Evolutionary conservation across 2,888 invertebrate species (phyloP), one percentile per base, ranked within the genome.

Genomic region (Branchipolynoe longqiensis): DNA sequence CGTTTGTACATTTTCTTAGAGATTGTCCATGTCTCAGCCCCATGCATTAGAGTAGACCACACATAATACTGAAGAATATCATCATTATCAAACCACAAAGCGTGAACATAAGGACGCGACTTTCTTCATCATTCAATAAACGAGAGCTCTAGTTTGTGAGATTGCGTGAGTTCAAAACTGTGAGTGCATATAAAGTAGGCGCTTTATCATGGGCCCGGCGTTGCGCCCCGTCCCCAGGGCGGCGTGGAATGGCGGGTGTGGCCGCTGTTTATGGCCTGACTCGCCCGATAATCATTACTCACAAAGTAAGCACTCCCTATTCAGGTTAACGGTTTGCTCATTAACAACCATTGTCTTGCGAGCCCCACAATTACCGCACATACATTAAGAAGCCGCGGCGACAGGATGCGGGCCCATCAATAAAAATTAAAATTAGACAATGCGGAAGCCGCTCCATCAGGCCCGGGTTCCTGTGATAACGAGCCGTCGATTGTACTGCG

Each of bases 371-470:
- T 33, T 69, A 33, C 69, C 12, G 4, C 1, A 69, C 69, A 69
- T 38, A 69, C 18, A 69, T 69, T 69, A 69, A 33, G 69, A 18
- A 36, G 36, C 69, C 33, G 38, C 3, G 8, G 36, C 69, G n/a
- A n/a, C 33, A 69, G 38, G 38, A 69, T 69, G 38, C 69, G 38
- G 38, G 38, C 69, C 18, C 69, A 69, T 69, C 69, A 69, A 69
- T 69, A 69, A 69, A 38, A 69, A 69, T 69, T 69, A 69, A 69
- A 69, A 69, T 33, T 69, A 14, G 69, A 69, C 69, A 69, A 69
- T 69, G 69, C 38, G 69, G 36, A 69, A 69, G 69, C 22, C 36
- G 12, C 36, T 69, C 69, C 38, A 33, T 38, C 33, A 36, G 36
- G 14, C 33, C 18, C 3, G 18, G n/a, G 36, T 69, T 69, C 69